Percentiles rank a stretch among this genome's conserved stretches.
Conservation (phyloP, 1,140 invertebrate genomes). For the Apis dorsata region DNA sequence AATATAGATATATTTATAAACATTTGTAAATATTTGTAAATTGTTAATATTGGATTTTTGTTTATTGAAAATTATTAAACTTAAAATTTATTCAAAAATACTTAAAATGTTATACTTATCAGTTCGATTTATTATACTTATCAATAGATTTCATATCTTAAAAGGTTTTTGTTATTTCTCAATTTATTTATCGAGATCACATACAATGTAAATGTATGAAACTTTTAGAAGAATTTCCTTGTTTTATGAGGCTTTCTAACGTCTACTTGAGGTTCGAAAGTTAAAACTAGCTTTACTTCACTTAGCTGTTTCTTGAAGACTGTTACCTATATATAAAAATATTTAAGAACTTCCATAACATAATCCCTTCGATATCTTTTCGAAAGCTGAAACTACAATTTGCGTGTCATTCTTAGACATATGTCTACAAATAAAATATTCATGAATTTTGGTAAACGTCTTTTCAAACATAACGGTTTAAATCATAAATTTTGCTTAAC, state of each 20-base stretch:
- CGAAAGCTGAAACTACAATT: neutral
- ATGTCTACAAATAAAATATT: no score
- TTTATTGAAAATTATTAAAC: no score
- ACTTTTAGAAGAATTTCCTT: slow-evolving; percentile 17
- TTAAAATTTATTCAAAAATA: no score
- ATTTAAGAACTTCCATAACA: neutral
- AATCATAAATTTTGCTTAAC: neutral
- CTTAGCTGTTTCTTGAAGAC: no score
- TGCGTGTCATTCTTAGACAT: no score
- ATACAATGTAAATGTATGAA: neutral
- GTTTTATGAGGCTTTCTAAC: slow-evolving; percentile 32
- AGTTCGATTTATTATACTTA: neutral
- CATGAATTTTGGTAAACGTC: no score
- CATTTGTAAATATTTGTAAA: no score
- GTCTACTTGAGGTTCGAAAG: neutral
- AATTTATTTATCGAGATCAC: neutral
- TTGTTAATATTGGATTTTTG: no score
- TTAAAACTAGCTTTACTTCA: neutral
- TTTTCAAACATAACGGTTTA: neutral
- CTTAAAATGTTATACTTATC: no score
- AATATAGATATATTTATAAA: no score
- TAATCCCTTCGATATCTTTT: rapidly evolving
- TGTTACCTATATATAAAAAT: neutral
- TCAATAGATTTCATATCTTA: neutral
- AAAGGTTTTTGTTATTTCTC: neutral